Base-by-base conservation (phyloP, 2,888 invertebrate genomes). In the Dione vanillae region DNA sequence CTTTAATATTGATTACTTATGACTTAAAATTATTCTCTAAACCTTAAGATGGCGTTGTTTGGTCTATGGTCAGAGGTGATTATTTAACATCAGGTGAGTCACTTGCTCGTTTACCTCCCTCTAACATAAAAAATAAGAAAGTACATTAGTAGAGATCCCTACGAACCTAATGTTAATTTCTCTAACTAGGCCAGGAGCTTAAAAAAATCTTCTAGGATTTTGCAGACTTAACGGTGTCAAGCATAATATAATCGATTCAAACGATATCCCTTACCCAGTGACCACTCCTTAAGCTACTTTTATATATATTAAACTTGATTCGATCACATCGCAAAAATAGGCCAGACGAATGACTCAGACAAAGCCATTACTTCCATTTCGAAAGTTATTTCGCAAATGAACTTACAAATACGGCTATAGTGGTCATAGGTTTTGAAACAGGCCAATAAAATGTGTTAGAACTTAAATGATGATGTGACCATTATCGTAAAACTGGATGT, bases 401-500 rank as follows among this genome's bases (percentile, higher is more conserved):
- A 65, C 66, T 68, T 56, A 68, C 62, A 70, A 65, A 73, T 73
- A 52, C 65, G 59, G 41, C 3, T 47, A n/a, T 64, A 59, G 52
- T 37, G 69, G 49, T 71, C 65, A 52, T 73, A 71, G 35, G 58
- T 70, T 68, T 61, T 41, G 62, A 69, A 69, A 73, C 66, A 43
- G 68, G 41, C 2, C 37, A 64, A 64, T 73, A 73, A 73, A 71
- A 56, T 64, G 49, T 64, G 16, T 19, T 49, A 37, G 64, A 64
- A 19, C 37, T 64, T 41, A 58, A 54, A 51, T 52, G 20, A 62
- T 62, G 16, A 54, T 35, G 59, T 43, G 40, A 27, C 16, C 14
- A 40, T 27, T 19, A 35, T 49, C 56, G 58, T 69, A 67, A 71
- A 70, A 68, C 67, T 54, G 43, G 12, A 56, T 45, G 52, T 37